These are phyloP conservation scores for Ditula angustiorana DNA, from an alignment of 2,888 invertebrate species.

Conservation along the genomic window DNA sequence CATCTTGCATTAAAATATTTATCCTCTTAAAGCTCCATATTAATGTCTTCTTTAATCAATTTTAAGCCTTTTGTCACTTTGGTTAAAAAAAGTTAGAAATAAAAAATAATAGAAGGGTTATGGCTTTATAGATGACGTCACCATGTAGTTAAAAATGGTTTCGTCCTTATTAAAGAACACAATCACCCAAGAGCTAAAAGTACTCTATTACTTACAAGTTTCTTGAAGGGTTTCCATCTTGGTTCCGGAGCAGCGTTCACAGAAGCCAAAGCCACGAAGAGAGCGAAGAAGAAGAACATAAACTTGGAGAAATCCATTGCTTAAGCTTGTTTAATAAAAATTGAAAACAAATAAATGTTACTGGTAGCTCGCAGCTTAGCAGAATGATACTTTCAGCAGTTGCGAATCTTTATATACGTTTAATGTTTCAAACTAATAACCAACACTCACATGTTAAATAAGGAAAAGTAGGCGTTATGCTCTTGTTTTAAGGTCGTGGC, in stretches of 20 bases:
- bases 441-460: neutral
- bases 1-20: too few species aligned
- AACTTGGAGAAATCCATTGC: constrained; percentile 34
- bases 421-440: constrained; percentile 1
- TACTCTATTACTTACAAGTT: constrained; percentile 32
- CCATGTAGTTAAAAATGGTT: too few species aligned
- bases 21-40: too few species aligned
- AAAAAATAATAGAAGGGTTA: too few species aligned
- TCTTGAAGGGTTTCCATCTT: constrained; percentile 40
- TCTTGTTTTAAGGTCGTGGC: neutral
- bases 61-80: too few species aligned
- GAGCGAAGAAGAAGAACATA: constrained; percentile 26
- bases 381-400: constrained; percentile 26
- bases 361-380: constrained; percentile 4
- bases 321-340: neutral
- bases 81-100: too few species aligned
- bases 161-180: too few species aligned
- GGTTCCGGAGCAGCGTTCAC: constrained; percentile 36
- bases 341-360: constrained; percentile 7
- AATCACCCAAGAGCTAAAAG: too few species aligned
- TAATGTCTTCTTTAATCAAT: too few species aligned
- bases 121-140: too few species aligned
- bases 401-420: constrained; percentile 21
- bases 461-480: constrained; percentile 7
- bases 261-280: constrained; percentile 16